Percentiles rank a stretch among this genome's conserved stretches.
Conservation (phyloP, 2,888 invertebrate species). For the Lasioglossum marginatum region DNA sequence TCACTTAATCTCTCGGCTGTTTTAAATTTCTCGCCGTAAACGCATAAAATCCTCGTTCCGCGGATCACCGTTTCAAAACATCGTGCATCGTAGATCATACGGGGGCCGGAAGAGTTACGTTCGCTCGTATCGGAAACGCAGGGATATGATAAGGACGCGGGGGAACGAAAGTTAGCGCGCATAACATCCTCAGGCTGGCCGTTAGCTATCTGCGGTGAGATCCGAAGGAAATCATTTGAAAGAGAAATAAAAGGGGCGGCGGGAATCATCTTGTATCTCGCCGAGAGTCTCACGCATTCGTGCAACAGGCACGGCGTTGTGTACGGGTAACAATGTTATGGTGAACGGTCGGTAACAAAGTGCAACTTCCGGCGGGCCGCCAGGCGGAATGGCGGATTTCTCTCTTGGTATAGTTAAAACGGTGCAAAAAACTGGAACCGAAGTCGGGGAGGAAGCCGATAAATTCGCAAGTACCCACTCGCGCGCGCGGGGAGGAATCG, state of each 20-base stretch:
- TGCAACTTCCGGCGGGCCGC: slow-evolving; percentile 42
- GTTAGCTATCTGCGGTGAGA: not conserved
- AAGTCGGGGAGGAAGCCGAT: slow-evolving; percentile 17
- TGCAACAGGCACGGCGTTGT: slow-evolving; percentile 19
- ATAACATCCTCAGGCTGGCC: slow-evolving; percentile 45
- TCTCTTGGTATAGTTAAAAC: slow-evolving; percentile 15
- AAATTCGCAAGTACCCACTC: not conserved
- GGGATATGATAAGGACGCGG: not conserved
- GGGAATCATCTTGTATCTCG: slow-evolving; percentile 38
- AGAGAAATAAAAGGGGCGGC: not conserved
- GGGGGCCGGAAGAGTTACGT: not conserved
- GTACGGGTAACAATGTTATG: slow-evolving; percentile 33
- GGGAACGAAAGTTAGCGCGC: slow-evolving; percentile 44
- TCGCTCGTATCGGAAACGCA: not conserved
- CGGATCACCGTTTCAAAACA: not conserved
- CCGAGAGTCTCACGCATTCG: slow-evolving; percentile 39
- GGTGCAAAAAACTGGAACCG: slow-evolving; percentile 28
- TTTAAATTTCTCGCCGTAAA: not conserved
- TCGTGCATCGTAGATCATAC: not conserved
- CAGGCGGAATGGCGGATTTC: slow-evolving; percentile 12
- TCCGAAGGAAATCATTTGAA: slow-evolving; percentile 49
- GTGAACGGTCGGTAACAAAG: slow-evolving; percentile 10
- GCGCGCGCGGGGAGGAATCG: not conserved
- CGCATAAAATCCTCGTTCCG: not conserved
- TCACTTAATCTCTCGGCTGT: not conserved